Evolutionary conservation across 2,888 invertebrate genomes (phyloP), one percentile per base, ranked within the genome.

Genomic region (Geophilus truncorum): DNA sequence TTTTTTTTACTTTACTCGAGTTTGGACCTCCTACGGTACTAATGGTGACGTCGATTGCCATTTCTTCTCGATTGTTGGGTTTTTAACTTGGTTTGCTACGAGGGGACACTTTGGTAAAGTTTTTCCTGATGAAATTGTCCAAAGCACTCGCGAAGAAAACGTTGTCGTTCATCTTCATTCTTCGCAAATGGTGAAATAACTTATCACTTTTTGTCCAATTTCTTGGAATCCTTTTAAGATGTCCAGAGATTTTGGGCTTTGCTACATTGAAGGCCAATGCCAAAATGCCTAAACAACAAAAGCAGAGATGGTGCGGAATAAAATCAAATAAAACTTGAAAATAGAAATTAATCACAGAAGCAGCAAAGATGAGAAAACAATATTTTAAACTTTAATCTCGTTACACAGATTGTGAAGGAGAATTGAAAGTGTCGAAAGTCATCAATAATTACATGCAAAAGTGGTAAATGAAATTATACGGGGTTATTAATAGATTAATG

Each of bases 41-140:
- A 70, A 70, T 70, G 70, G 70, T 28, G 28, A 70, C n/a, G 23
- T 70, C 70, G 25, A 70, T 70, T 70, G 70, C 70, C 25, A 70
- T 70, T 25, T 28, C 25, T 70, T 70, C 70, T 70, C 70, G 70
- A 28, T 70, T 70, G 70, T 25, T 70, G 10, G 70, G 70, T 70
- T 70, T 70, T 70, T 70, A 70, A 70, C 70, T 70, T n/a, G 28
- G 70, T 70, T 70, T 70, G 28, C 25, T 25, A 70, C 70, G 70
- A 70, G 70, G 28, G 70, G 70, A 70, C 70, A 25, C 70, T 70
- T 70, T 70, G 23, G 70, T 70, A 28, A 70, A 70, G 12, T 70
- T n/a, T 70, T 70, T 70, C 70, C 25, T 28, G 70, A 70, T 70
- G 70, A 70, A 70, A 70, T 70, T 70, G 70, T 70, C 70, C 70